Percentiles rank a stretch among this genome's conserved stretches.
Conservation (phyloP, 2,797 vertebrate species). For the Sternotherus odoratus region DNA sequence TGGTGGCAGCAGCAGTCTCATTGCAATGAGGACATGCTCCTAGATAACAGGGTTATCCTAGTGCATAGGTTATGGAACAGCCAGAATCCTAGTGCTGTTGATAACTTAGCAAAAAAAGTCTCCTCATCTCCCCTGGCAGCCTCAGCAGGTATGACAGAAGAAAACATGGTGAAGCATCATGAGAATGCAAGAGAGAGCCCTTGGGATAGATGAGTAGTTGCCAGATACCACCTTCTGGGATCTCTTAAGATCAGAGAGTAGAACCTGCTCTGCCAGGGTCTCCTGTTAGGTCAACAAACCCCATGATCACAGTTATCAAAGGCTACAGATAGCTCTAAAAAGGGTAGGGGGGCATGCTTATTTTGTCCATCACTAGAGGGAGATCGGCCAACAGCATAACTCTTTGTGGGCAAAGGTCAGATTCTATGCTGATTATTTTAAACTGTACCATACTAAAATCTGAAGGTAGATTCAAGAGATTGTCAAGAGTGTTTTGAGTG, state of each 20-base stretch:
- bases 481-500: not conserved
- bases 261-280: not conserved
- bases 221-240: not conserved
- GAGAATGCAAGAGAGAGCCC: not conserved
- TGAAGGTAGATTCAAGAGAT: fast-evolving
- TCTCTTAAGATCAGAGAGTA: not conserved
- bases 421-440: not conserved
- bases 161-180: not conserved
- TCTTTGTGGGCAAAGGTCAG: not conserved
- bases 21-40: not conserved
- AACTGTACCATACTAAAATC: not conserved
- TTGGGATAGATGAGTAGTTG: not conserved
- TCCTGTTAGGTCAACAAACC: not conserved
- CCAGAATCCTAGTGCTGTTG: not conserved
- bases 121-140: not conserved
- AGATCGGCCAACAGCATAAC: not conserved
- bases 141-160: not conserved
- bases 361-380: not conserved
- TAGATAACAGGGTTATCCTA: not conserved
- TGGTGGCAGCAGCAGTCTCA: not conserved
- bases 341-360: fast-evolving
- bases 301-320: not conserved
- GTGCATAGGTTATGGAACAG: not conserved
- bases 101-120: not conserved
- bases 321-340: not conserved